A percentile compares a stretch with the other conserved stretches of the same genome.
Evolutionary conservation across 23 tunicate species (phyloP).

Genomic region (Aplidium turbinatum): DNA sequence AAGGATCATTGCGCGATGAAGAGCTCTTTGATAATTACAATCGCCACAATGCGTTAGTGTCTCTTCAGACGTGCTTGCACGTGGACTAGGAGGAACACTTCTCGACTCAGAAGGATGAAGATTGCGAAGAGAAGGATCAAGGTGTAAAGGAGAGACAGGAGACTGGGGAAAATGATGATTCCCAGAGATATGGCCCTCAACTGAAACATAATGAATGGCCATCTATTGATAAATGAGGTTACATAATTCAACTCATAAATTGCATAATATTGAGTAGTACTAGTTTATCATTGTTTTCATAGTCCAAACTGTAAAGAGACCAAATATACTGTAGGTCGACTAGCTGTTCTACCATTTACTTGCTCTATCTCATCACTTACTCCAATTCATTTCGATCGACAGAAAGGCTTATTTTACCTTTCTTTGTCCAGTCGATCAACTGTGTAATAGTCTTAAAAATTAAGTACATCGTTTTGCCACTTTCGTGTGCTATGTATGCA

Average conservation of each 20-base stretch:
- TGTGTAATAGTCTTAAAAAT: not conserved
- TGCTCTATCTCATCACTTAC: too few relatives aligned
- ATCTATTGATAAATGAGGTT: too few relatives aligned
- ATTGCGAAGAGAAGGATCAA: not conserved
- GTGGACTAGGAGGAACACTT: constrained; percentile 2
- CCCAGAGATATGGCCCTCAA: not conserved
- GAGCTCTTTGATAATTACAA: constrained; percentile 36
- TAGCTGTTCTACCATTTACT: too few relatives aligned
- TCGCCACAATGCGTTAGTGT: constrained; percentile 22
- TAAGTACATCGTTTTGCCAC: not conserved
- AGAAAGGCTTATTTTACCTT: too few relatives aligned
- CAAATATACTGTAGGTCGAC: too few relatives aligned
- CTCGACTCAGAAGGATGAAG: not conserved
- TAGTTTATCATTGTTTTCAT: too few relatives aligned
- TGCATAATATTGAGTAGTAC: too few relatives aligned
- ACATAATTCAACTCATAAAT: too few relatives aligned
- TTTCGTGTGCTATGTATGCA: too few relatives aligned
- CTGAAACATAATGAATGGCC: too few relatives aligned
- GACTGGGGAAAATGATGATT: not conserved
- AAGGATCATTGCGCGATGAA: constrained; percentile 74
- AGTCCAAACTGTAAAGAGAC: too few relatives aligned
- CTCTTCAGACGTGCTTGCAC: constrained; percentile 23
- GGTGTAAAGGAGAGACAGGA: not conserved
- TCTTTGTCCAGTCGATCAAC: not conserved
- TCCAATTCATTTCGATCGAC: too few relatives aligned